Conservation (phyloP, 2,797 vertebrate genomes). For the Galago senegalensis region DNA sequence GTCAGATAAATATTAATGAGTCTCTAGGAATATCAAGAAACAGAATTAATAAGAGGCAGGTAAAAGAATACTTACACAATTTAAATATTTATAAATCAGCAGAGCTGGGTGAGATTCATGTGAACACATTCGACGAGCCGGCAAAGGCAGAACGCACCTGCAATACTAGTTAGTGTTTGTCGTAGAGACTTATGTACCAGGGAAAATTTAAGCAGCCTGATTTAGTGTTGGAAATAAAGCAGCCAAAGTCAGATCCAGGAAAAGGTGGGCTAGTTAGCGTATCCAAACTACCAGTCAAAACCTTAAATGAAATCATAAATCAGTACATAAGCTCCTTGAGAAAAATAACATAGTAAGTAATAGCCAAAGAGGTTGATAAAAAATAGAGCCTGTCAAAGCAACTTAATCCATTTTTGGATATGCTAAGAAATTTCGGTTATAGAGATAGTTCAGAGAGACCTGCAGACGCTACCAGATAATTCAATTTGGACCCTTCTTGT, state of each 20-base stretch:
- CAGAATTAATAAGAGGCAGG: constrained; percentile 89
- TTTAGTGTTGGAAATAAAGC: constrained; percentile 73
- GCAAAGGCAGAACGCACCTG: constrained; percentile 72
- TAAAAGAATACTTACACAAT: constrained; percentile 89
- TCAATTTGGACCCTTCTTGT: constrained; percentile 21
- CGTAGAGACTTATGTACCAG: constrained; percentile 76
- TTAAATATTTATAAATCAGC: constrained; percentile 90
- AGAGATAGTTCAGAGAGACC: constrained; percentile 11
- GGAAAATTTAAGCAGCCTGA: constrained; percentile 82
- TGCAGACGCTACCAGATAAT: constrained; percentile 18
- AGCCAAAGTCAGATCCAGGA: constrained; percentile 64
- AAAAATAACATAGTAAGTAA: constrained; percentile 84
- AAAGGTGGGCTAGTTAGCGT: constrained; percentile 77
- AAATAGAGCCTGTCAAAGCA: constrained; percentile 77
- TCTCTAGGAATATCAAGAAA: constrained; percentile 88
- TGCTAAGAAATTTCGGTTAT: constrained; percentile 68
- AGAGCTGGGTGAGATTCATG: constrained; percentile 82
- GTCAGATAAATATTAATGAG: constrained; percentile 90
- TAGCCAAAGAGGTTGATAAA: constrained; percentile 77
- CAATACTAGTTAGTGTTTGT: constrained; percentile 71
- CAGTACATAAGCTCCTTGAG: constrained; percentile 80
- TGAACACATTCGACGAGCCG: constrained; percentile 82
- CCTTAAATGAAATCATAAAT: constrained; percentile 79
- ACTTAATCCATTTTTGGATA: constrained; percentile 78
- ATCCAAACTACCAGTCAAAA: constrained; percentile 79